A percentile compares a stretch with the other conserved stretches of the same genome.
Conservation (phyloP, 1,140 invertebrate species). For the Drosophila pachea region DNA sequence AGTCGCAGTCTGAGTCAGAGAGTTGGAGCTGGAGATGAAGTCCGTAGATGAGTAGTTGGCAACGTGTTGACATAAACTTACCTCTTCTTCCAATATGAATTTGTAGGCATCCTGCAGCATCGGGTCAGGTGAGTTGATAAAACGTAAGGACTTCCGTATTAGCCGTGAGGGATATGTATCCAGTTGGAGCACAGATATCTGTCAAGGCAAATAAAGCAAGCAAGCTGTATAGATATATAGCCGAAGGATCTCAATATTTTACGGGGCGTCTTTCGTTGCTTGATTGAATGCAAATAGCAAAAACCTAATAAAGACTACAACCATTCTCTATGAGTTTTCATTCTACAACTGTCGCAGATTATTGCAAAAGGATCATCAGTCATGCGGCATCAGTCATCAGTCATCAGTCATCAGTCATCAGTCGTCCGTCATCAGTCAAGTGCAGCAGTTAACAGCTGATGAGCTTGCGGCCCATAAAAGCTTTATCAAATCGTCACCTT, state of each 20-base stretch:
- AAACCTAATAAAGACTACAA: too few species aligned
- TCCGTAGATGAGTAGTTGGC: slow-evolving; percentile 30
- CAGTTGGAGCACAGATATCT: slow-evolving; percentile 65
- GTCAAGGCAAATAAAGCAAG: slow-evolving; percentile 6
- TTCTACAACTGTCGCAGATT: not conserved
- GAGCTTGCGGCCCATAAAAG: slow-evolving; percentile 14
- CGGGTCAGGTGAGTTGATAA: slow-evolving; percentile 45
- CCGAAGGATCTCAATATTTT: too few species aligned
- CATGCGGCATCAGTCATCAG: too few species aligned
- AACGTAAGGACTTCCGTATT: slow-evolving; percentile 62
- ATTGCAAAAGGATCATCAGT: not conserved
- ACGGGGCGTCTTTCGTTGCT: too few species aligned
- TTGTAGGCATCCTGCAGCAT: slow-evolving; percentile 55
- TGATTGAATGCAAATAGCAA: too few species aligned
- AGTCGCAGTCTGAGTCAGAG: slow-evolving; percentile 19
- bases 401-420: too few species aligned
- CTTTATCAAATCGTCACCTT: slow-evolving; percentile 41
- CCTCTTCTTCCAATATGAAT: slow-evolving; percentile 73
- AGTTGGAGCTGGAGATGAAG: slow-evolving; percentile 8
- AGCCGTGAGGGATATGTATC: slow-evolving; percentile 74
- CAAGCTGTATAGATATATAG: too few species aligned
- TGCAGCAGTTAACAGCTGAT: slow-evolving; percentile 12
- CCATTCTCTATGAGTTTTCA: too few species aligned
- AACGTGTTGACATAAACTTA: slow-evolving; percentile 60
- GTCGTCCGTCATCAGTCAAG: slow-evolving; percentile 1